Evolutionary conservation across 2,797 vertebrate genomes (phyloP).

Genomic region (Poecile montanus): DNA sequence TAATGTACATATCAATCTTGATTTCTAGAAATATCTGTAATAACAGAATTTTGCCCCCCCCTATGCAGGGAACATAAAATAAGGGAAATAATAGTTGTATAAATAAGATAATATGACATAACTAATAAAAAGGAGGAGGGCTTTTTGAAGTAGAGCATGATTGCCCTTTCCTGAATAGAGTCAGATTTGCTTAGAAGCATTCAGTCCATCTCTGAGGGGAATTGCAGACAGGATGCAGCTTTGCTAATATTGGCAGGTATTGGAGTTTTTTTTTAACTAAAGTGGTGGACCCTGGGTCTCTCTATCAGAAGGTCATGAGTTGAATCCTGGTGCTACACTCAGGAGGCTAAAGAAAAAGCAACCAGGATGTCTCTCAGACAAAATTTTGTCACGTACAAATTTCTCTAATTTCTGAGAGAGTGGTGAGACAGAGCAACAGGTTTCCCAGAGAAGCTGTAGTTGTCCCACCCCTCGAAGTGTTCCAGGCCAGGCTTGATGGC

Average conservation of each 20-base stretch:
- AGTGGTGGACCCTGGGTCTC: neutral
- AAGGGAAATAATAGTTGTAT: neutral
- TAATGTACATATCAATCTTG: neutral
- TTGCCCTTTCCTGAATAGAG: neutral
- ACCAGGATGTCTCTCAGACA: neutral
- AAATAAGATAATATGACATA: neutral
- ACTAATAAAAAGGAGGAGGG: neutral
- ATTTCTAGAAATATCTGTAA: neutral
- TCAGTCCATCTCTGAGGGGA: neutral
- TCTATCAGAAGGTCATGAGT: neutral
- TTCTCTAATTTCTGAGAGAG: neutral
- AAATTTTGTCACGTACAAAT: neutral
- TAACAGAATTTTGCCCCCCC: neutral
- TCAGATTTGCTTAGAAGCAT: neutral
- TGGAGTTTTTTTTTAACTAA: neutral
- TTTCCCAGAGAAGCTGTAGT: neutral
- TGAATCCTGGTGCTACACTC: neutral
- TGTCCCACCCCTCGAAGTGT: neutral
- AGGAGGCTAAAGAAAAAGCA: neutral
- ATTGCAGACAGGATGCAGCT: neutral
- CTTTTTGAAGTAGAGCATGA: neutral
- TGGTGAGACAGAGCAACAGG: neutral
- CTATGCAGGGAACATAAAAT: neutral
- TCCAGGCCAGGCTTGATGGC: neutral
- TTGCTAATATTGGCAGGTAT: constrained; percentile 2